These are phyloP conservation scores for Megastigmus dorsalis DNA, from an alignment of 2,888 invertebrate species.

Conservation along the genomic window DNA sequence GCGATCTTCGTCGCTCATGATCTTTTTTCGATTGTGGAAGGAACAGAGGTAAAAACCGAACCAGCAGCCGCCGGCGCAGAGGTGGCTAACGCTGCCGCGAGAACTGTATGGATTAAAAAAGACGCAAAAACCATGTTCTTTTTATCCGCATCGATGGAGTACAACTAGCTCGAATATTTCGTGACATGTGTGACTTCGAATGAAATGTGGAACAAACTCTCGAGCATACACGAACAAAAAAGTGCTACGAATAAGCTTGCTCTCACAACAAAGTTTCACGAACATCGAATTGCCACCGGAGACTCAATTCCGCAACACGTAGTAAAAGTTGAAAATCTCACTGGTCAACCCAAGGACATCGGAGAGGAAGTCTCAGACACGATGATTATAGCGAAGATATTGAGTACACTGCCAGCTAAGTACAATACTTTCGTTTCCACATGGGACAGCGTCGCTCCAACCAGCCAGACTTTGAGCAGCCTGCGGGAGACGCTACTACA, in stretches of 20 bases:
- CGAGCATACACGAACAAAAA: slow-evolving; percentile 5
- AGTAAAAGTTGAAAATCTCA: background rate
- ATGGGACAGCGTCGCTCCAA: slow-evolving; percentile 34
- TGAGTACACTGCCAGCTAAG: slow-evolving; percentile 27
- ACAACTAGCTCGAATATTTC: background rate
- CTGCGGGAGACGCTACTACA: slow-evolving; percentile 45
- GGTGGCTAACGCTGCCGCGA: background rate
- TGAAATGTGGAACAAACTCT: slow-evolving; percentile 15
- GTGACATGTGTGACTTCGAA: background rate
- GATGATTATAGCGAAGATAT: slow-evolving; percentile 44
- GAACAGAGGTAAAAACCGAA: slow-evolving; percentile 6
- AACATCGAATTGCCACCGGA: slow-evolving; percentile 25
- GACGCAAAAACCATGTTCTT: too few relatives aligned
- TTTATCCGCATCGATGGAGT: slow-evolving; percentile 1
- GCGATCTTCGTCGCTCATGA: slow-evolving; percentile 52
- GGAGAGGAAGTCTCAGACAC: slow-evolving; percentile 5
- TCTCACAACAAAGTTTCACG: slow-evolving; percentile 31
- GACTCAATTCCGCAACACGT: slow-evolving; percentile 23
- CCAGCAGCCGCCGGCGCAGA: background rate
- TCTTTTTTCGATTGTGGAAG: slow-evolving; percentile 41
- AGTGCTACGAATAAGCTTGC: background rate
- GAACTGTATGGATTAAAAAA: background rate
- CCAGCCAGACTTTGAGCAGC: background rate
- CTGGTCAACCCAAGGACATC: slow-evolving; percentile 21
- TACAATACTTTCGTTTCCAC: slow-evolving; percentile 36